Base-by-base conservation (phyloP, 1,140 invertebrate species). In the Neodiprion pinetum region DNA sequence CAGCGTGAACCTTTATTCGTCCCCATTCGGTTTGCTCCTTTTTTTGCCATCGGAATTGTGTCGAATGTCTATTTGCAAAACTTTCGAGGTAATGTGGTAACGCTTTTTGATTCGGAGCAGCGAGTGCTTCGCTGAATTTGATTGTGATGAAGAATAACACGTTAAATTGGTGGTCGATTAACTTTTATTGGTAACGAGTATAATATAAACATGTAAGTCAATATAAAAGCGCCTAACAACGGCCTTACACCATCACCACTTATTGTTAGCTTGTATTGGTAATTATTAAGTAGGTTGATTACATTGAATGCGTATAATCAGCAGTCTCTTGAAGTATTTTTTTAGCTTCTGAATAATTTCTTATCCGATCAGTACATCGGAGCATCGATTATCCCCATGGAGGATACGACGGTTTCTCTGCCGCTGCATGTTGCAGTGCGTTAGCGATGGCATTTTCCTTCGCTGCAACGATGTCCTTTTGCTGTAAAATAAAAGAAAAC, bases 401-500 rank as follows among this genome's bases (percentile, higher is more conserved):
- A 70, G 81, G 82, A 72, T 85, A 83, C 53, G 70, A 21, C 1
- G 80, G 74, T 71, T 85, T 88, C 70, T 82, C 76, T 28, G 71
- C 73, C 3, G 80, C 81, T 2, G 81, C 78, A 17, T 85, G 80
- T 47, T 87, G 85, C 0, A 88, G 77, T 0, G 87, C 87, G 17
- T 82, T 81, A 9, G 85, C 85, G 9, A 89, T 85, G 7, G 84
- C 83, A 65, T 88, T 84, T 79, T 89, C 85, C 77, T 88, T 89
- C 1, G 85, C 85, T 11, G 86, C 86, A 21, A 87, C 74, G 40
- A 88, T 77, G 71, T 88, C 85, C 61, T 82, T 87, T 67, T 80
- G 82, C 87, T 88, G 48, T 0, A 69, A 68, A 74, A 77, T 61
- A 79, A 77, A 76, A 74, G 73, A 48, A 79, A 77, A 72, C 78